Evolutionary conservation across 2,888 invertebrate species (phyloP).

Genomic region (Phlogophora meticulosa): DNA sequence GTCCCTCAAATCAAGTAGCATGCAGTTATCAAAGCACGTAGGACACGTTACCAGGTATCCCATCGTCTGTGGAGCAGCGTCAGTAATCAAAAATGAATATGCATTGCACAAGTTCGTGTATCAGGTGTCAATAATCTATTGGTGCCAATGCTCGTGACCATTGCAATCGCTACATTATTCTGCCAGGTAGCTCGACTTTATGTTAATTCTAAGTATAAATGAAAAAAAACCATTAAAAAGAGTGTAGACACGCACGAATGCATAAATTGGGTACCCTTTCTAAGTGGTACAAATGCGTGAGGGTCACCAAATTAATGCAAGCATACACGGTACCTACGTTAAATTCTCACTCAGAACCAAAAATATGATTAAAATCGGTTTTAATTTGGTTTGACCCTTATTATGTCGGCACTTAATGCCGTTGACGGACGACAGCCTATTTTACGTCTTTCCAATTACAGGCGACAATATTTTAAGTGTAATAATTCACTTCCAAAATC

Average conservation of each 20-base stretch:
- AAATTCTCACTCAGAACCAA: conserved; percentile 7
- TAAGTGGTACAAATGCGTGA: conserved; percentile 19
- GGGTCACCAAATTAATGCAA: conserved; percentile 41
- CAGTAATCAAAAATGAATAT: conserved; percentile 5
- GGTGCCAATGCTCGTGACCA: too few relatives aligned
- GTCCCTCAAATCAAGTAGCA: too few relatives aligned
- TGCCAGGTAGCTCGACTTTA: too few relatives aligned
- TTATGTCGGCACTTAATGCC: conserved; percentile 11
- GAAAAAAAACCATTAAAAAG: too few relatives aligned
- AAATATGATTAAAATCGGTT: conserved; percentile 33
- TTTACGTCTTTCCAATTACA: conserved; percentile 4
- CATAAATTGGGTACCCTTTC: conserved; percentile 26
- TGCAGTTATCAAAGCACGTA: too few relatives aligned
- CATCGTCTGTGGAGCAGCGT: too few relatives aligned
- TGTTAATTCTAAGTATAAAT: too few relatives aligned
- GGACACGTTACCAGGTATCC: too few relatives aligned
- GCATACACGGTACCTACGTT: conserved; percentile 1
- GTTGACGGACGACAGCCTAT: neutral
- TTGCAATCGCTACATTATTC: too few relatives aligned
- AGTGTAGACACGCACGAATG: neutral
- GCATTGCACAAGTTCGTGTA: too few relatives aligned
- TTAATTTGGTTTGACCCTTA: conserved; percentile 23
- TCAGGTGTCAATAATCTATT: too few relatives aligned
- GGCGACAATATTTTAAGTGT: neutral
- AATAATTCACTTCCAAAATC: conserved; percentile 2